A percentile compares a stretch with the other conserved stretches of the same genome.
These are phyloP conservation scores for Stegostoma tigrinum DNA, from an alignment of 2,113 vertebrate genomes.

Conservation along the genomic window DNA sequence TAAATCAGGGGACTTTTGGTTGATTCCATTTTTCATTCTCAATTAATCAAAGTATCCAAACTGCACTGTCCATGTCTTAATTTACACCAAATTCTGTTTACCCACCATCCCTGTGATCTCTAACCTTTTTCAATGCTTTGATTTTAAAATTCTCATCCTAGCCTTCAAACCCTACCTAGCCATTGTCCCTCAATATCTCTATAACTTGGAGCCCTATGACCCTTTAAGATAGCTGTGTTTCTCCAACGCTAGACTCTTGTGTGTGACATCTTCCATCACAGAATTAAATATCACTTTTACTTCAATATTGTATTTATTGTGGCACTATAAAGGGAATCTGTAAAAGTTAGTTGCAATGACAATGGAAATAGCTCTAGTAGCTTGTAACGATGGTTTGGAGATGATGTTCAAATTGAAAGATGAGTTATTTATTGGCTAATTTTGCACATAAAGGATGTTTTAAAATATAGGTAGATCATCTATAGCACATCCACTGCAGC, in stretches of 20 bases:
- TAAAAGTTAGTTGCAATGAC: neutral
- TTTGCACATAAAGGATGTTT: neutral
- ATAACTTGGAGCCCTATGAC: too few species aligned
- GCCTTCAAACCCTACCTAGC: neutral
- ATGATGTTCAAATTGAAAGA: neutral
- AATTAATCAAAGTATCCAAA: too few species aligned
- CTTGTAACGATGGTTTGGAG: neutral
- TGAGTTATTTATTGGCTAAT: neutral
- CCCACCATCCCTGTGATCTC: too few species aligned
- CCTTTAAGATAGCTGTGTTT: too few species aligned
- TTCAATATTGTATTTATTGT: neutral
- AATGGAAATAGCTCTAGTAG: too few species aligned
- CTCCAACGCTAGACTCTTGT: neutral
- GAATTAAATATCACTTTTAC: neutral
- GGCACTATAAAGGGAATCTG: neutral
- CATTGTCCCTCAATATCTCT: neutral
- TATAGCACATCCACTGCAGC: slow-evolving; percentile 22
- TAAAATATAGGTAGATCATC: slow-evolving; percentile 32
- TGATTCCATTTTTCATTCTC: too few species aligned
- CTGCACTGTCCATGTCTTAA: too few species aligned
- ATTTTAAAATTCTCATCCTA: too few species aligned
- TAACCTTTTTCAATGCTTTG: too few species aligned
- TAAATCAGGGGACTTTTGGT: too few species aligned
- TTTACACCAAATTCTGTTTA: too few species aligned
- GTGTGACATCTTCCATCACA: neutral